A percentile compares a stretch with the other conserved stretches of the same genome.
phyloP scores from a whole-genome alignment of 2,113 vertebrate species.

The Osmerus eperlanus region DNA sequence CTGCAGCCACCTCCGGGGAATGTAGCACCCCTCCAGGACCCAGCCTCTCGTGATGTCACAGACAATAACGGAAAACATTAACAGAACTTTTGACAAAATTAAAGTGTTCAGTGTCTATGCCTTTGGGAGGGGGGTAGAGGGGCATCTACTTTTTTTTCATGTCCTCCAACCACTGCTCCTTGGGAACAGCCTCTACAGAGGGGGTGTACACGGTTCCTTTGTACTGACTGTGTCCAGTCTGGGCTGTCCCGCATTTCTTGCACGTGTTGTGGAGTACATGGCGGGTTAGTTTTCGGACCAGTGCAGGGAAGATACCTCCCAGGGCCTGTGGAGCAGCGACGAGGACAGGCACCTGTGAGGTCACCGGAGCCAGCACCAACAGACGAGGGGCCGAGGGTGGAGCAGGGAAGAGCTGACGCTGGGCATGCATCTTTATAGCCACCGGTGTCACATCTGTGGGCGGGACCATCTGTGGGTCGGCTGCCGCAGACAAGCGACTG shows the following conservation, averaged over 20 bases:
- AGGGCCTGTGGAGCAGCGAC: too few relatives aligned
- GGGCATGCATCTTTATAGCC: not conserved
- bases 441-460: too few relatives aligned
- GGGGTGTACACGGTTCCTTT: slow-evolving; percentile 17
- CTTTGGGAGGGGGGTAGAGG: too few relatives aligned
- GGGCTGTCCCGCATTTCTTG: slow-evolving; percentile 21
- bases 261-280: not conserved
- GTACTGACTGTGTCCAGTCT: slow-evolving; percentile 22
- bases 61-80: too few relatives aligned
- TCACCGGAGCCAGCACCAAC: not conserved
- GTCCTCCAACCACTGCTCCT: slow-evolving; percentile 18
- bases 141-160: too few relatives aligned
- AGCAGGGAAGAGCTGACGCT: slow-evolving; percentile 2
- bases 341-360: not conserved
- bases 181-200: slow-evolving; percentile 9
- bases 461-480: not conserved
- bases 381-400: not conserved
- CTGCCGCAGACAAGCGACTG: not conserved
- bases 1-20: too few relatives aligned
- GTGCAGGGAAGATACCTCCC: too few relatives aligned
- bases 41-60: too few relatives aligned
- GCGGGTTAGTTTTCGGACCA: not conserved
- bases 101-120: too few relatives aligned
- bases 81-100: too few relatives aligned
- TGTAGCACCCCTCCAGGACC: too few relatives aligned